Evolutionary conservation across 2,888 invertebrate species (phyloP), one percentile per base, ranked within the genome.

Genomic region (Chalcosyrphus nemorum): DNA sequence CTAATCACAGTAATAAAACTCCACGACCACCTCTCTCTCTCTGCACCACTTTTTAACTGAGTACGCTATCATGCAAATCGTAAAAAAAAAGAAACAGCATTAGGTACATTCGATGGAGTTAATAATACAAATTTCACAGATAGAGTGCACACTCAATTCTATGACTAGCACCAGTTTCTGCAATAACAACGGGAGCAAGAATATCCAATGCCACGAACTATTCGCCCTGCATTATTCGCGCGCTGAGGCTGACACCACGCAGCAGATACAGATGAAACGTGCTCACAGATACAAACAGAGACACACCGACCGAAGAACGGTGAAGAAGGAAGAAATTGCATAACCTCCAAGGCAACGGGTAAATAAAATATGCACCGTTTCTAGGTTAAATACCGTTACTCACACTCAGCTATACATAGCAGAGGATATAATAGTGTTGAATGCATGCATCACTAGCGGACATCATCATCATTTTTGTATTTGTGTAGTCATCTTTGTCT

Each of bases 301-400:
- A 24, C 4, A 17, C 11, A 24, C 13, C 17, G 71, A 27, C 9
- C 4, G 4, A 9, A 6, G 32, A 32, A 32, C 6, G 59, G n/a
- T 6, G 19, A 15, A 43, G 35, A 24, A 11, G 29, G 15, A 9
- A 21, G 15, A 41, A 68, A 38, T 72, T 61, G 61, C 72, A 71
- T 59, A 71, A 71, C 35, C 61, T 72, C 52, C 43, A 61, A 74
- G 65, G 59, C 45, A 56, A 47, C 15, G 17, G 41, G n/a, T 45
- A 56, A 72, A 11, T 21, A 35, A 38, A 66, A 41, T 13, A 57
- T 68, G 52, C 76, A 59, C 76, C 57, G 66, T 76, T 76, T 76
- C 76, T 76, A 76, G 76, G 76, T 76, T 76, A 76, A 76, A 76
- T 76, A 76, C 76, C 76, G 76, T 76, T 76, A 76, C 41, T 50